Percentiles rank a stretch among this genome's conserved stretches.
Conservation (phyloP, 2,113 vertebrate species). For the Bubo scandiacus region DNA sequence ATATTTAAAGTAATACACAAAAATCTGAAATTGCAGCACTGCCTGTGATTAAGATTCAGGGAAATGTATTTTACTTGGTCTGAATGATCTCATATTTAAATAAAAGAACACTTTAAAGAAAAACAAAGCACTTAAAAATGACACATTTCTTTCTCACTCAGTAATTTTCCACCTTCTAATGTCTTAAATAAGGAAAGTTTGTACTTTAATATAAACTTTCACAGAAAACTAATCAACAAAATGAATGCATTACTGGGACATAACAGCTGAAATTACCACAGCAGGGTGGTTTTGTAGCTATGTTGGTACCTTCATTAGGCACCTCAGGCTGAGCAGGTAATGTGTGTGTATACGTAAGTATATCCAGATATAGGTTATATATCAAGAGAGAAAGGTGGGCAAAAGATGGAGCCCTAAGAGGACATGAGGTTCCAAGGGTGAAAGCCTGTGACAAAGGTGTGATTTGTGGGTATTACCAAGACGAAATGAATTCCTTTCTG, state of each 20-base stretch:
- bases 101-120: conserved; percentile 45
- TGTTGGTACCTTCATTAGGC: neutral
- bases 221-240: conserved; percentile 31
- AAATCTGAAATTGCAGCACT: conserved; percentile 20
- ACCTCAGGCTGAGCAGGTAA: neutral
- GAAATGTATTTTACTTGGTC: conserved; percentile 33
- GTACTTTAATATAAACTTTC: conserved; percentile 2
- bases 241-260: neutral
- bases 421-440: neutral
- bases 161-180: conserved; percentile 45
- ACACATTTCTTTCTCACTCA: conserved; percentile 29
- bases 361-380: neutral
- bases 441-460: neutral
- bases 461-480: neutral
- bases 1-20: conserved; percentile 26
- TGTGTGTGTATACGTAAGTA: neutral
- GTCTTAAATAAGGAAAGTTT: conserved; percentile 30
- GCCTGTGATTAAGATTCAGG: conserved; percentile 39
- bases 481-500: neutral
- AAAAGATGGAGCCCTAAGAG: neutral
- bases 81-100: conserved; percentile 41
- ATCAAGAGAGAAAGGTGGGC: neutral
- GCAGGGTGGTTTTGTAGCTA: conserved; percentile 16
- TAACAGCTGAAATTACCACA: conserved; percentile 27
- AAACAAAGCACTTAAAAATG: conserved; percentile 47